A percentile compares a stretch with the other conserved stretches of the same genome.
Conservation (phyloP, 2,888 invertebrate species). For the Ditylenchus weischeri region DNA sequence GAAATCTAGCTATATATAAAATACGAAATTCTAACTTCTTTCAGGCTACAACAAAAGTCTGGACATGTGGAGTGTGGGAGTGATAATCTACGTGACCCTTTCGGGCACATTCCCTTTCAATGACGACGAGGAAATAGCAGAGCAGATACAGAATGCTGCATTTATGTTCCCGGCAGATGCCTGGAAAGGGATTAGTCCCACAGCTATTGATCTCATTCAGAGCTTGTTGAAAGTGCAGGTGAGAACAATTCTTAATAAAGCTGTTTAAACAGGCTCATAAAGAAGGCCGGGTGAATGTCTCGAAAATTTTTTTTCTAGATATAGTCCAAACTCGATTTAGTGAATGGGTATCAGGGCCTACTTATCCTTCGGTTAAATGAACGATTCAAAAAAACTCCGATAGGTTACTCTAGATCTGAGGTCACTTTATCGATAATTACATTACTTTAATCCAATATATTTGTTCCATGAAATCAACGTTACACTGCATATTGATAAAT, state of each 20-base stretch:
- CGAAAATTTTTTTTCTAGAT: no score
- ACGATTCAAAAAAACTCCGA: no score
- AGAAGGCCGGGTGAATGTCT: no score
- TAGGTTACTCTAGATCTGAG: no score
- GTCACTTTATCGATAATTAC: no score
- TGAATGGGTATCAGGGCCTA: no score
- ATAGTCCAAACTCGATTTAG: neutral
- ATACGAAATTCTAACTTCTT: neutral
- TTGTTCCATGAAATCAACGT: no score
- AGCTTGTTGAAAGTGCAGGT: slow-evolving; percentile 81
- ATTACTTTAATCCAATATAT: no score
- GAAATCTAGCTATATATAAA: neutral
- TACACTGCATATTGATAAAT: no score
- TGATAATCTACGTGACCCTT: slow-evolving; percentile 89
- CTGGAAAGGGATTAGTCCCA: slow-evolving; percentile 90
- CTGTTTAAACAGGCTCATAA: neutral
- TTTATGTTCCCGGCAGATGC: slow-evolving; percentile 99
- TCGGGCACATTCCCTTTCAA: slow-evolving; percentile 99
- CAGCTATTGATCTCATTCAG: slow-evolving; percentile 93
- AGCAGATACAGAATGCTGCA: slow-evolving; percentile 98
- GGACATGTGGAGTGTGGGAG: slow-evolving; percentile 99
- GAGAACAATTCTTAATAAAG: neutral
- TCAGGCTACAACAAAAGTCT: slow-evolving; percentile 86
- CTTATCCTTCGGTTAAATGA: no score
- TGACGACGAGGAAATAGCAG: slow-evolving; percentile 82